Evolutionary conservation across 1,140 invertebrate species (phyloP), one percentile per base, ranked within the genome.

Genomic region (Matsumurasca onukii): DNA sequence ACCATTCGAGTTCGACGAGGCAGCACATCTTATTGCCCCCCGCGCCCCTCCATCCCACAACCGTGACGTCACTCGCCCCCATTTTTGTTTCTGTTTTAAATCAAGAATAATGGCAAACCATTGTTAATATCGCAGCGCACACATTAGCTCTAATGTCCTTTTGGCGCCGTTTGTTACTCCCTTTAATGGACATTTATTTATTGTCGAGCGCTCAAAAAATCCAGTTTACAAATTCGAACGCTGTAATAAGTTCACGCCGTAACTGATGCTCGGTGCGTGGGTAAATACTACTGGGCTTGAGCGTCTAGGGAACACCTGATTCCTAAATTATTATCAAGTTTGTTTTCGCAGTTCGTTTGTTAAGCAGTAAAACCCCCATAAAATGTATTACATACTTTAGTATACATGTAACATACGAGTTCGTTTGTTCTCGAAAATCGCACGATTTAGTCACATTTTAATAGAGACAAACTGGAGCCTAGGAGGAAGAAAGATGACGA

Each of bases 141-240:
- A 59, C 55, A 59, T 59, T 59, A 59, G 55, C 55, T 5, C 55
- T 59, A 59, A 59, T 59, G 55, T 59, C 55, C 55, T 59, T 59
- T 59, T 59, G 55, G 55, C 55, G 55, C 55, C 55, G 25, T 59
- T 59, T 59, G 55, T 59, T 59, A 59, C n/a, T 59, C 24, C 55
- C 55, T 59, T 59, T 59, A 59, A 59, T 59, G 55, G 55, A 59
- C 55, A 59, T 59, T 59, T 59, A 59, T 59, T 59, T 59, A 59
- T 59, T 59, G 55, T 59, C 55, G 24, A 27, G 3, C 2, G 24
- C 17, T 9, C 25, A 59, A 59, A 59, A 59, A 59, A 59, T 59
- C 15, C 55, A 29, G 55, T 27, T 59, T 27, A 59, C 55, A 59
- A 59, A 29, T 29, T 13, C 22, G 49, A 20, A n/a, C 49, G 24